These are phyloP conservation scores for Momotus momota DNA, from an alignment of 2,797 vertebrate species.

Conservation along the genomic window DNA sequence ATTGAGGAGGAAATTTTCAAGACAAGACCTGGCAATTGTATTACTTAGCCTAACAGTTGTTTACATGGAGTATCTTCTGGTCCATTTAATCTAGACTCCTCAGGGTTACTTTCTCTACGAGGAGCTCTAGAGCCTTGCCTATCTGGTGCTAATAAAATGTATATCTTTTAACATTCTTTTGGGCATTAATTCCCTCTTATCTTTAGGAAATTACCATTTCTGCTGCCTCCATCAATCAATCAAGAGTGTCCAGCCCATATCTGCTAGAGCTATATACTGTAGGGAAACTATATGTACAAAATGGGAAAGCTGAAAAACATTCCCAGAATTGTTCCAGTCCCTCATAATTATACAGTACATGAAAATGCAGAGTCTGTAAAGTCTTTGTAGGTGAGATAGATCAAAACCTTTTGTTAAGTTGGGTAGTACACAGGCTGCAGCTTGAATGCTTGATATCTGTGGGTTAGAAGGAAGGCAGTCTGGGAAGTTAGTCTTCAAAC, in stretches of 20 bases:
- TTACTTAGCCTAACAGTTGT: neutral
- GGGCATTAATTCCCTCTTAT: slow-evolving; percentile 31
- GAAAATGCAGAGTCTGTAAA: neutral
- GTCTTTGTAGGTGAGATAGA: neutral
- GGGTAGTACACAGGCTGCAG: neutral
- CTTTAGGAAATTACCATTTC: slow-evolving; percentile 51
- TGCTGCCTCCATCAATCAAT: slow-evolving; percentile 34
- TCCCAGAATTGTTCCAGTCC: neutral
- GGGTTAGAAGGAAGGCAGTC: neutral
- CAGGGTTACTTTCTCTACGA: slow-evolving; percentile 1
- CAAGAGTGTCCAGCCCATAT: neutral
- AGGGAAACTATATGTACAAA: neutral
- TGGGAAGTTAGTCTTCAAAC: neutral
- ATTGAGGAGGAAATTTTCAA: neutral
- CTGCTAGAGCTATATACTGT: neutral
- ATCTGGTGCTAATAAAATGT: neutral
- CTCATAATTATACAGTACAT: neutral
- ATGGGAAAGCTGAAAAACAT: slow-evolving; percentile 3
- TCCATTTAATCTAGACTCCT: slow-evolving; percentile 19
- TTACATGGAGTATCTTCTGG: neutral
- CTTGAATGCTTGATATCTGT: neutral
- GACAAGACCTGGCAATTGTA: neutral
- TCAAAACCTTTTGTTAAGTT: neutral
- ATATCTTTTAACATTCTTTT: neutral
- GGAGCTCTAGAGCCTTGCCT: neutral